phyloP scores from a whole-genome alignment of 2,113 vertebrate species.

The Holacanthus passer region DNA sequence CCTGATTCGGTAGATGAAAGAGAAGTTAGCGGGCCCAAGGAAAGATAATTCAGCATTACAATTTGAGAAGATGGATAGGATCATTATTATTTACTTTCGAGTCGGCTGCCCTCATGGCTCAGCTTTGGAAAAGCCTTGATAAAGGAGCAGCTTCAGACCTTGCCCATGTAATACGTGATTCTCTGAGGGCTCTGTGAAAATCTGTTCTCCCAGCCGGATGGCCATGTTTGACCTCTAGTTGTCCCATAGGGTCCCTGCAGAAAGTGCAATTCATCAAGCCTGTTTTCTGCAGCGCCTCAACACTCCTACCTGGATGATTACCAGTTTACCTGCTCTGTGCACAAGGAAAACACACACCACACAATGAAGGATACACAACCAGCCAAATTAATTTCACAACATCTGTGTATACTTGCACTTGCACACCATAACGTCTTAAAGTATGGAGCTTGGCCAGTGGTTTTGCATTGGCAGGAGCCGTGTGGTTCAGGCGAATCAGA shows the following conservation, averaged over 20 bases:
- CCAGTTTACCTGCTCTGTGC: conserved; percentile 1
- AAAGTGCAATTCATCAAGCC: conserved; percentile 69
- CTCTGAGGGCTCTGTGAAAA: conserved; percentile 35
- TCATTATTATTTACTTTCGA: conserved; percentile 64
- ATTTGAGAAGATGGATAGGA: conserved; percentile 69
- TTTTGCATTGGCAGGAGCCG: background rate
- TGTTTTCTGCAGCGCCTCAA: conserved; percentile 21
- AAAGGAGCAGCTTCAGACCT: conserved; percentile 32
- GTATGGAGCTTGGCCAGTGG: background rate
- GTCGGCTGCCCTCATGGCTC: conserved; percentile 36
- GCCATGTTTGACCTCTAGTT: conserved; percentile 63
- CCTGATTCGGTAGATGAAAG: conserved; percentile 23
- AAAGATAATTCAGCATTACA: conserved; percentile 58
- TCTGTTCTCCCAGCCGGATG: conserved; percentile 37
- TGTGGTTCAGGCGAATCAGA: background rate
- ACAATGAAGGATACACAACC: background rate
- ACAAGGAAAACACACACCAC: background rate
- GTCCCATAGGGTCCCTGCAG: conserved; percentile 45
- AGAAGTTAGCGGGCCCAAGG: conserved; percentile 2
- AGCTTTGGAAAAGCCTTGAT: conserved; percentile 53
- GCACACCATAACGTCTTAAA: background rate
- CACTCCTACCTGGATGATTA: background rate
- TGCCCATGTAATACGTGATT: conserved; percentile 50
- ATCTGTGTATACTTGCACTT: background rate
- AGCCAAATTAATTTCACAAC: background rate